Evolutionary conservation across 2,797 vertebrate species (phyloP).

Genomic region (Thripadectes ignobilis): DNA sequence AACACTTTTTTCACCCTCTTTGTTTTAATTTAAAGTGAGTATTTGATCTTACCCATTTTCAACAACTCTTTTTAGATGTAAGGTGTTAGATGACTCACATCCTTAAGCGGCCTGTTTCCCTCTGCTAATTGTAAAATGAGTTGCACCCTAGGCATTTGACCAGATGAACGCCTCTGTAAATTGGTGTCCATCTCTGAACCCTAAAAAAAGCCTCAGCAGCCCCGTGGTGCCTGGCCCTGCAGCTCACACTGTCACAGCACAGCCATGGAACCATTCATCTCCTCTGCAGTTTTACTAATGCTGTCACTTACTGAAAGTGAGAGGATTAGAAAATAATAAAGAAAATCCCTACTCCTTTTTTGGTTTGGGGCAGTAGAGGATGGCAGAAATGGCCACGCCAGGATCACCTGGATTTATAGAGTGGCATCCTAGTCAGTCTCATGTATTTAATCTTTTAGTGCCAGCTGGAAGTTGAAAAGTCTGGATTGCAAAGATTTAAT

Average conservation of each 20-base stretch:
- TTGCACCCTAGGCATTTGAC: background rate
- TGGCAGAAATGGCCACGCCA: rapidly evolving
- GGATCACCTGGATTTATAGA: conserved; percentile 16
- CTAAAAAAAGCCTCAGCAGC: background rate
- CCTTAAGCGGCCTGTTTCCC: background rate
- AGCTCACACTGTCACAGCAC: background rate
- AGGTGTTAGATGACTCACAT: background rate
- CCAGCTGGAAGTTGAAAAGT: background rate
- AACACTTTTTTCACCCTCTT: rapidly evolving
- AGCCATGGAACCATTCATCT: background rate
- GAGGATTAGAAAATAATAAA: background rate
- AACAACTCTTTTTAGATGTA: background rate
- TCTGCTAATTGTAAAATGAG: background rate
- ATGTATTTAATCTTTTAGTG: background rate
- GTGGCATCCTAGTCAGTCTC: background rate
- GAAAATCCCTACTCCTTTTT: background rate
- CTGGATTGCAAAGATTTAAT: background rate
- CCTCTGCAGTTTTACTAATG: background rate
- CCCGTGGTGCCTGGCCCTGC: background rate
- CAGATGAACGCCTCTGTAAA: background rate
- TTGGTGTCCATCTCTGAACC: background rate
- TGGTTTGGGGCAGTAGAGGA: background rate
- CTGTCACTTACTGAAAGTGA: background rate
- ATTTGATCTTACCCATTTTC: background rate
- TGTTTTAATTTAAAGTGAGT: background rate